Evolutionary conservation across 1,140 invertebrate genomes (phyloP).

Genomic region (Heliconius melpomene): DNA sequence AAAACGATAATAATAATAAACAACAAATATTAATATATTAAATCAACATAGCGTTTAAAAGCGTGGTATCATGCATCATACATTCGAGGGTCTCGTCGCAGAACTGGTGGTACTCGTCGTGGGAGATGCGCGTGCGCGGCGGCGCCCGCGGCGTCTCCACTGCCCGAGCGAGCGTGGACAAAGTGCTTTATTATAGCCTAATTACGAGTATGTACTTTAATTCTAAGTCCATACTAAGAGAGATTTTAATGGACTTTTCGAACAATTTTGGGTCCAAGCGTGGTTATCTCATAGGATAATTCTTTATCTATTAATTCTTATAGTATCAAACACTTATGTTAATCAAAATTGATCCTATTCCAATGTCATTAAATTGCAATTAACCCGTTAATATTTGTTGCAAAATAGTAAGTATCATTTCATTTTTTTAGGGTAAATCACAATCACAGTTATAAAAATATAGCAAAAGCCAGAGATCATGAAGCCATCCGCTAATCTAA

Average conservation of each 20-base stretch:
- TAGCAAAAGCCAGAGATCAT: neutral
- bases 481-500: constrained; percentile 27
- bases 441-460: neutral
- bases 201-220: neutral
- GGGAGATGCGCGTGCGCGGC: constrained; percentile 81
- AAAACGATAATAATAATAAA: neutral
- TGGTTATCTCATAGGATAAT: no score
- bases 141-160: constrained; percentile 72
- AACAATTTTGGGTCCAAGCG: no score
- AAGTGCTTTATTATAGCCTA: constrained; percentile 41
- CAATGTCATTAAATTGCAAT: no score
- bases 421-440: neutral
- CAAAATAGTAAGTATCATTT: no score
- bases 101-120: constrained; percentile 89
- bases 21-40: neutral
- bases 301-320: no score
- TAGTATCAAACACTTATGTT: no score
- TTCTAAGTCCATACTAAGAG: neutral
- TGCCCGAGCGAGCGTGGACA: constrained; percentile 42
- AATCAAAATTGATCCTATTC: no score
- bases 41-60: neutral
- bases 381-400: no score
- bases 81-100: constrained; percentile 89
- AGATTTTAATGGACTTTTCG: neutral
- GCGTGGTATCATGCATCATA: constrained; percentile 73